Evolutionary conservation across 2,113 vertebrate genomes (phyloP).

Genomic region (Malurus melanocephalus): DNA sequence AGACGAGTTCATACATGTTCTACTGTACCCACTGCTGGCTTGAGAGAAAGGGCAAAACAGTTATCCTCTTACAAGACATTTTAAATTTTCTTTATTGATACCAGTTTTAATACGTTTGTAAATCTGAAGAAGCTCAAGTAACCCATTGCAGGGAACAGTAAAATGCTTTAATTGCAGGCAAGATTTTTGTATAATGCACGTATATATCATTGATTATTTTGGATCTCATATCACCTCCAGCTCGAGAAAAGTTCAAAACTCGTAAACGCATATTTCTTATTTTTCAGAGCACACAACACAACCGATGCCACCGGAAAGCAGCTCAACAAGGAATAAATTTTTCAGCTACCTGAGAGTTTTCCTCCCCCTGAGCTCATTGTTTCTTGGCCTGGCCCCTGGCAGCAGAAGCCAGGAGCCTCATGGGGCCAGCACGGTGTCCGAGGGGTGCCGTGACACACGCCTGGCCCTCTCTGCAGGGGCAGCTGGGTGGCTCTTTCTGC

Average conservation of each 20-base stretch:
- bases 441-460: background rate
- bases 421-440: accelerated
- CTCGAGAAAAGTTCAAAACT: background rate
- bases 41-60: background rate
- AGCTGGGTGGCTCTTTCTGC: background rate
- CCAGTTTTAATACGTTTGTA: background rate
- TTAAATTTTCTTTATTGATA: background rate
- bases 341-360: background rate
- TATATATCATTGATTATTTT: background rate
- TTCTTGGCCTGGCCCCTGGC: background rate
- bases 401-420: background rate
- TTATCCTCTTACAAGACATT: background rate
- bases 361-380: background rate
- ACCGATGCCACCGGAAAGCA: background rate
- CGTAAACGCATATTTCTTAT: accelerated
- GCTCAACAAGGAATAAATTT: background rate
- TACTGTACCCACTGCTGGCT: background rate
- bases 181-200: background rate
- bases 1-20: background rate
- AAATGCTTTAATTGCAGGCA: background rate
- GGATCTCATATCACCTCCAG: background rate
- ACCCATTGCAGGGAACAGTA: background rate
- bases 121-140: background rate
- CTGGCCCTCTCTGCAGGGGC: background rate
- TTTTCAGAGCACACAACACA: background rate